A percentile compares a stretch with the other conserved stretches of the same genome.
Evolutionary conservation across 1,140 invertebrate genomes (phyloP).

Genomic region (Chlorops oryzae): DNA sequence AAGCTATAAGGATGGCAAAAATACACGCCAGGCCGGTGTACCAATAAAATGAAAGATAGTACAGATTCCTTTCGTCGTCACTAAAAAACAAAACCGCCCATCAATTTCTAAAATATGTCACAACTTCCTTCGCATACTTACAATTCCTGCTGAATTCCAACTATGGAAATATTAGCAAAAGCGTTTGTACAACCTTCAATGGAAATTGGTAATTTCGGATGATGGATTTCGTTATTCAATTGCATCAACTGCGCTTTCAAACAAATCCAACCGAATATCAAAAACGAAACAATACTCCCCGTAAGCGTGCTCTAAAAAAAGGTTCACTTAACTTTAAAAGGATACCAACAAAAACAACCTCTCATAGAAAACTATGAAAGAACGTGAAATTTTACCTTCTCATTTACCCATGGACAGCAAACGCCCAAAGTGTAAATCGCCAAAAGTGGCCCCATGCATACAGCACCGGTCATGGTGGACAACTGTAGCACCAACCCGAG

Average conservation of each 20-base stretch:
- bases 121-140: too few relatives aligned
- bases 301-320: constrained; percentile 30
- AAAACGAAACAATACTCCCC: constrained; percentile 31
- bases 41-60: constrained; percentile 38
- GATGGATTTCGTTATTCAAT: constrained; percentile 56
- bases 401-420: constrained; percentile 76
- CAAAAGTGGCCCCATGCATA: constrained; percentile 70
- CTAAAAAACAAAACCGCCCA: too few relatives aligned
- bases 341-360: not conserved
- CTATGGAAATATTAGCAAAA: constrained; percentile 40
- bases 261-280: constrained; percentile 31
- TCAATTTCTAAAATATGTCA: too few relatives aligned
- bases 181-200: constrained; percentile 56
- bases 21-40: constrained; percentile 29
- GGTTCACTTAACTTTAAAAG: not conserved
- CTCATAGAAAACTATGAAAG: not conserved
- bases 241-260: constrained; percentile 59
- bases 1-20: constrained; percentile 21
- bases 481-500: constrained; percentile 66
- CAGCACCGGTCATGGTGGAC: constrained; percentile 61
- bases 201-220: constrained; percentile 56
- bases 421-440: constrained; percentile 78
- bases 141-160: constrained; percentile 20
- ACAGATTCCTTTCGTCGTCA: constrained; percentile 18
- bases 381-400: constrained; percentile 51